These are phyloP conservation scores for Tetragnatha montana DNA, from an alignment of 2,888 invertebrate species.

Conservation along the genomic window DNA sequence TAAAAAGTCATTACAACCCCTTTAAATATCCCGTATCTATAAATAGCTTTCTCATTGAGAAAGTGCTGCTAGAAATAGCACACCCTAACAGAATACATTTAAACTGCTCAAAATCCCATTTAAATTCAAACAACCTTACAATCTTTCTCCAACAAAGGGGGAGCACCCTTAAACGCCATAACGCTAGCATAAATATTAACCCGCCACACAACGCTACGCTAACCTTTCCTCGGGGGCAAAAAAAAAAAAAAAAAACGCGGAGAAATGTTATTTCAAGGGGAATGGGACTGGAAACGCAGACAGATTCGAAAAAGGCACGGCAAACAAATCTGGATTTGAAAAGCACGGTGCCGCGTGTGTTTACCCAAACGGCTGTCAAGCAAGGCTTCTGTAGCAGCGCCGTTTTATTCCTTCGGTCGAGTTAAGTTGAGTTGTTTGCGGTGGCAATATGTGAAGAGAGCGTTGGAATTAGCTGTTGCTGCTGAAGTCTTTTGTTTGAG, in stretches of 20 bases:
- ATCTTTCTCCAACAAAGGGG: not conserved
- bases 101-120: not conserved
- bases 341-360: not conserved
- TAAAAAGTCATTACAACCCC: too few relatives aligned
- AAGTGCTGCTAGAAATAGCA: not conserved
- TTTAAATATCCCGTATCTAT: too few relatives aligned
- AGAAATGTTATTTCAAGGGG: slow-evolving; percentile 15
- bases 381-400: not conserved
- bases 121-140: not conserved
- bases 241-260: not conserved
- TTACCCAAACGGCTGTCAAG: not conserved
- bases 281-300: not conserved
- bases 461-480: not conserved
- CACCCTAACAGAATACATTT: not conserved
- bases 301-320: not conserved
- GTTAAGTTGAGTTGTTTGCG: not conserved
- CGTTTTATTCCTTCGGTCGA: not conserved
- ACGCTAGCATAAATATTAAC: not conserved
- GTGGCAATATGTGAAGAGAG: not conserved
- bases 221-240: not conserved
- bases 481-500: not conserved
- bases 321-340: slow-evolving; percentile 20
- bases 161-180: not conserved
- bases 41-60: too few relatives aligned
- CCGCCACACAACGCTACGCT: not conserved